Conservation (phyloP, 2,113 vertebrate genomes). For the Burhinus oedicnemus region DNA sequence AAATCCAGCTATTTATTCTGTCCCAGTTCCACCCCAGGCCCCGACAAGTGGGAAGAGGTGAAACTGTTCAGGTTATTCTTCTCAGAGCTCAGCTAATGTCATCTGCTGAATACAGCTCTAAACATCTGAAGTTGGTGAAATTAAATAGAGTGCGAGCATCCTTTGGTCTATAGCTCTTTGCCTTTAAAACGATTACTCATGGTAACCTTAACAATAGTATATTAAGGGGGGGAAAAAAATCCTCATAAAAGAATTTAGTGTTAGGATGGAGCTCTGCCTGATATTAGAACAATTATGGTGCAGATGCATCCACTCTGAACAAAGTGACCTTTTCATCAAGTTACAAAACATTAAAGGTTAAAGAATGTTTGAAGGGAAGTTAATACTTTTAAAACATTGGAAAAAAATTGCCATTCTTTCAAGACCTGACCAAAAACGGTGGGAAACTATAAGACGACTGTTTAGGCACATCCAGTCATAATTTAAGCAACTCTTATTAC, state of each 20-base stretch:
- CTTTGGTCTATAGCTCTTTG: conserved; percentile 49
- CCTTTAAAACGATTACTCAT: conserved; percentile 22
- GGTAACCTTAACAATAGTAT: conserved; percentile 48
- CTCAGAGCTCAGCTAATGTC: conserved; percentile 23
- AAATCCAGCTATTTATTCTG: neutral
- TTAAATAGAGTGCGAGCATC: conserved; percentile 44
- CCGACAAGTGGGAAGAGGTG: neutral
- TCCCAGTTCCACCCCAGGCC: neutral
- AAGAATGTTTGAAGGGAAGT: conserved; percentile 77
- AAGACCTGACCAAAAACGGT: conserved; percentile 34
- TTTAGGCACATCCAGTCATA: neutral
- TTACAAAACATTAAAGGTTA: conserved; percentile 82
- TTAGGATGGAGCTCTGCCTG: conserved; percentile 57
- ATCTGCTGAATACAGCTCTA: conserved; percentile 9
- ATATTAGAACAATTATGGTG: conserved; percentile 69
- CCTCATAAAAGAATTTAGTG: conserved; percentile 8
- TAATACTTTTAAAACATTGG: conserved; percentile 74
- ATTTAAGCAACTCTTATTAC: neutral
- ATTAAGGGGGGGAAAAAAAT: neutral
- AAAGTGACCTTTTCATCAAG: conserved; percentile 82
- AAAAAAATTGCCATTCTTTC: conserved; percentile 42
- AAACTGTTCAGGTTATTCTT: neutral
- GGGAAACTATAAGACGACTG: neutral
- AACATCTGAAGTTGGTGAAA: conserved; percentile 48
- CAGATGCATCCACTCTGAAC: conserved; percentile 69